Evolutionary conservation across 2,113 vertebrate species (phyloP).

Genomic region (Lynx canadensis): DNA sequence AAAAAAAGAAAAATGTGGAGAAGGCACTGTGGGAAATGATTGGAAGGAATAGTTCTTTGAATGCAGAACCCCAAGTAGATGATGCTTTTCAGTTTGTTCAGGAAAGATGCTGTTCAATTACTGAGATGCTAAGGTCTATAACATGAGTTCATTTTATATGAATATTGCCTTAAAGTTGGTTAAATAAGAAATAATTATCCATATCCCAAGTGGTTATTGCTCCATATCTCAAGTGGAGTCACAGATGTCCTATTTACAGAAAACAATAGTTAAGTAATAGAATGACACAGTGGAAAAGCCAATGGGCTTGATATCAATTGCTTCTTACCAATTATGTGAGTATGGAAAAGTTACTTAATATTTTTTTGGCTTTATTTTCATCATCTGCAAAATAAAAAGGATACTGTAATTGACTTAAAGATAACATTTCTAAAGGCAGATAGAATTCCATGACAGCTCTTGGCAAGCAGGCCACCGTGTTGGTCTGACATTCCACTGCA

Average conservation of each 20-base stretch:
- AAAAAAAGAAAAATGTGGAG: background rate
- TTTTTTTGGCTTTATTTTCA: background rate
- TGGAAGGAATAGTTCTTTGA: background rate
- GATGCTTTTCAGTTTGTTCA: background rate
- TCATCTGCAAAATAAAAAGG: slow-evolving; percentile 12
- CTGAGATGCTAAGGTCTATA: background rate
- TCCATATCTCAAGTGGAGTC: background rate
- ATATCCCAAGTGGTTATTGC: background rate
- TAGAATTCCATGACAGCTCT: background rate
- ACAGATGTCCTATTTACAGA: background rate
- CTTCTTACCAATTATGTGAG: background rate
- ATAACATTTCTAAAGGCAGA: background rate
- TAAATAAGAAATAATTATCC: background rate
- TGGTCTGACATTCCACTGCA: background rate
- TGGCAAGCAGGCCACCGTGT: background rate
- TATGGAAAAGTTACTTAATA: background rate
- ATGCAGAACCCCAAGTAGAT: background rate
- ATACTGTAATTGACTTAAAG: background rate
- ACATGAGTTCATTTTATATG: background rate
- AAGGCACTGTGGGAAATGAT: background rate
- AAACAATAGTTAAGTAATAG: background rate
- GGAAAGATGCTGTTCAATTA: background rate
- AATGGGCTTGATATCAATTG: background rate
- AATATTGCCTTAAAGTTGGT: background rate
- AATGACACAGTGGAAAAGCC: slow-evolving; percentile 13